Evolutionary conservation across 1,140 invertebrate genomes (phyloP).

Genomic region (Trachymyrmex cornetzi): DNA sequence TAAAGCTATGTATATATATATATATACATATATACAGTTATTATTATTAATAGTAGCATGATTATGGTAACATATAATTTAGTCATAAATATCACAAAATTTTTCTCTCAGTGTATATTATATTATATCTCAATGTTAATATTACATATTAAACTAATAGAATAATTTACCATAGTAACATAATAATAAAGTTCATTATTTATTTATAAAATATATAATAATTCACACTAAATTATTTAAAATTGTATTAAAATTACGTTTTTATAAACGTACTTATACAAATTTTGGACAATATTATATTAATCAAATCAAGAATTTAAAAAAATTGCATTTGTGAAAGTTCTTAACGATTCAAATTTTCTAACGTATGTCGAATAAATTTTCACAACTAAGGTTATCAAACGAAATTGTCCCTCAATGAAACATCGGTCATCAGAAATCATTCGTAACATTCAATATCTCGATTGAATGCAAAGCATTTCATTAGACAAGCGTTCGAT

Average conservation of each 20-base stretch:
- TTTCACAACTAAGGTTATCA: neutral
- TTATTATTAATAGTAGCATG: too few relatives aligned
- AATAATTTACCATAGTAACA: neutral
- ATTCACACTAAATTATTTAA: slow-evolving; percentile 7
- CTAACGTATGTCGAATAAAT: neutral
- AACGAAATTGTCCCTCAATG: neutral
- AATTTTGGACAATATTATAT: neutral
- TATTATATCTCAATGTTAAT: too few relatives aligned
- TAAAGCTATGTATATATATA: too few relatives aligned
- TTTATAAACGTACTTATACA: neutral
- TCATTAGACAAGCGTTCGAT: slow-evolving; percentile 18
- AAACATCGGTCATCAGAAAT: neutral
- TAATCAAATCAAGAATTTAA: neutral
- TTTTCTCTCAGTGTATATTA: too few relatives aligned
- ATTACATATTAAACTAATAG: too few relatives aligned
- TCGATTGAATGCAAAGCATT: neutral
- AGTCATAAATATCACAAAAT: too few relatives aligned
- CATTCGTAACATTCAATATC: neutral
- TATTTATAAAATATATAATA: neutral
- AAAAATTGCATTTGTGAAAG: neutral
- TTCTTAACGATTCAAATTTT: neutral
- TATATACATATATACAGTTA: too few relatives aligned
- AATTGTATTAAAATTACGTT: neutral
- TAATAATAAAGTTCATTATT: slow-evolving; percentile 18
- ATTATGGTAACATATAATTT: too few relatives aligned